phyloP scores from a whole-genome alignment of 2,113 vertebrate genomes.

The Tyrannus savana region DNA sequence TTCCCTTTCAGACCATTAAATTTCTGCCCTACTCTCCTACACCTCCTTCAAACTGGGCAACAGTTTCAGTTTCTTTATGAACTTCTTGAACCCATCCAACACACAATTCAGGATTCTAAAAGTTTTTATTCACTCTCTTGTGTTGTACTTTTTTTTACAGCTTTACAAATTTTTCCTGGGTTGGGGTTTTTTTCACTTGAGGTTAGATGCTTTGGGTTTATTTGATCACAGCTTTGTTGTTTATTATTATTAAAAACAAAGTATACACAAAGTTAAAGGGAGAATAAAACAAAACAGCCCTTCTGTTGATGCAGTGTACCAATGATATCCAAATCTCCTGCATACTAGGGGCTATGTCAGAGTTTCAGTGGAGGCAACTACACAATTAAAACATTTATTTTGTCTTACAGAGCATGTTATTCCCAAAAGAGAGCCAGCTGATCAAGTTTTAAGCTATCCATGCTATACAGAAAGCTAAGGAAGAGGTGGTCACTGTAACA shows the following conservation, averaged over 20 bases:
- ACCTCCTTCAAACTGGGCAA: neutral
- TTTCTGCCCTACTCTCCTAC: neutral
- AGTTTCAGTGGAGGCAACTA: neutral
- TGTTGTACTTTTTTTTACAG: neutral
- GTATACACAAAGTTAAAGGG: neutral
- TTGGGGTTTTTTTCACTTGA: neutral
- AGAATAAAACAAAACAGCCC: neutral
- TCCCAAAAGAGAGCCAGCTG: neutral
- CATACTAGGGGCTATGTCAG: neutral
- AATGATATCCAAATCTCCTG: neutral
- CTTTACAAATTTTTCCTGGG: neutral
- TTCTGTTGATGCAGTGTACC: neutral
- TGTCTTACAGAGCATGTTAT: accelerated
- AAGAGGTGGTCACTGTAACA: neutral
- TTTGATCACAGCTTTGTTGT: neutral
- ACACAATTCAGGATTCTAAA: neutral
- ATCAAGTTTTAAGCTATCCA: neutral
- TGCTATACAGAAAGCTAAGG: neutral
- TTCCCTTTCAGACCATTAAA: neutral
- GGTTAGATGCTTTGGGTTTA: neutral
- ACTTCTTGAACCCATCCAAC: neutral
- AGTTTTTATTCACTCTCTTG: neutral
- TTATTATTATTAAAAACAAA: neutral
- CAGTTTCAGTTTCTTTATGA: neutral
- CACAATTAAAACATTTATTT: neutral